Evolutionary conservation across 1,140 invertebrate genomes (phyloP).

Genomic region (Microplitis mediator): DNA sequence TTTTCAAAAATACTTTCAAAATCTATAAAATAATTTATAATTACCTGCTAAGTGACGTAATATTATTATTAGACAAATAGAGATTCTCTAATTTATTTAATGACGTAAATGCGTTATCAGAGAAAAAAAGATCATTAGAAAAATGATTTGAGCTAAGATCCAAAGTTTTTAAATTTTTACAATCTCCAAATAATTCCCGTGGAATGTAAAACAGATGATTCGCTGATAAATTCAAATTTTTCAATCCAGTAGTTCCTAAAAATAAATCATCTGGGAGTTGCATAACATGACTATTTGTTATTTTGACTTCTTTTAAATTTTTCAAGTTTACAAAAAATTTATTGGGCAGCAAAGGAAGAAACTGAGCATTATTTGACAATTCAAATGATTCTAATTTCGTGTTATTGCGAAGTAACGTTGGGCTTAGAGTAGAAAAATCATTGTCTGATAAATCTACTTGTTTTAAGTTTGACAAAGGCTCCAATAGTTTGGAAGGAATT

Average conservation of each 20-base stretch:
- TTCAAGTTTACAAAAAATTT: too few relatives aligned
- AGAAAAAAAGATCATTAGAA: conserved; percentile 46
- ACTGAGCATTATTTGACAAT: too few relatives aligned
- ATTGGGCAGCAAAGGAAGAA: too few relatives aligned
- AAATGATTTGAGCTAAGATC: conserved; percentile 67
- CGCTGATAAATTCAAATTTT: conserved; percentile 64
- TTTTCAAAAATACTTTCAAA: not conserved
- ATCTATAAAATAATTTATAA: not conserved
- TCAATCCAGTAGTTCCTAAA: conserved; percentile 61
- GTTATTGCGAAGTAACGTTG: too few relatives aligned
- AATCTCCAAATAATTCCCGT: conserved; percentile 65
- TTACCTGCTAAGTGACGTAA: conserved; percentile 30
- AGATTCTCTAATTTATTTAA: conserved; percentile 62
- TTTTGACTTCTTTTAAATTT: too few relatives aligned
- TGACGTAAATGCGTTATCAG: conserved; percentile 62
- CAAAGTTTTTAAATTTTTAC: conserved; percentile 63
- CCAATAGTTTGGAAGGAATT: too few relatives aligned
- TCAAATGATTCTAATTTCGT: too few relatives aligned
- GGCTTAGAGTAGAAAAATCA: too few relatives aligned
- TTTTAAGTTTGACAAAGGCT: too few relatives aligned
- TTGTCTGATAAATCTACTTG: too few relatives aligned
- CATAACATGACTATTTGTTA: too few relatives aligned
- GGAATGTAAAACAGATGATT: conserved; percentile 67
- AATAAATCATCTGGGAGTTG: conserved; percentile 66
- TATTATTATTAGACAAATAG: conserved; percentile 44